Base-by-base conservation (phyloP, 1,140 invertebrate species). In the Drosophila repleta region DNA sequence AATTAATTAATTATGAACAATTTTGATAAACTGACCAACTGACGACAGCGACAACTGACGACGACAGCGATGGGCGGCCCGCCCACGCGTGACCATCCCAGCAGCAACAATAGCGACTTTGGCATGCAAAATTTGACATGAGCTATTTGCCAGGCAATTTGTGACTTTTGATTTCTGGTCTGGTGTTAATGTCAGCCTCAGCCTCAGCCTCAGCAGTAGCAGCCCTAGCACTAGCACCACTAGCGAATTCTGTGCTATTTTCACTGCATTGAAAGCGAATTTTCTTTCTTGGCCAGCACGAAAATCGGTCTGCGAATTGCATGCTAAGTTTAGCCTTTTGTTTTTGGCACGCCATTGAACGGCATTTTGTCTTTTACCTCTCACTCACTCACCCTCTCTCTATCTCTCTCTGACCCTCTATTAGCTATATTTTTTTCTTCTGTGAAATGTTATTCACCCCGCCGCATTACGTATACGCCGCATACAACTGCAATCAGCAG, bases 1-100 rank as follows among this genome's bases (percentile, higher is more conserved):
- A 88, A 88, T 88, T 88, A 88, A 88, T 88, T 88, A 88, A 88
- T 88, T 88, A 88, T 88, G 83, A 88, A 78, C 83, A 88, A 88
- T 88, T 88, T 83, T 88, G 83, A 88, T 88, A 89, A 88, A 83
- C 83, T 73, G 79, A 71, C 70, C 61, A 56, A 64, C 66, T 57
- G 49, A 45, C 61, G 61, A 71, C 67, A 65, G 51, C 60, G 43
- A 49, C 51, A 63, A 56, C 35, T 35, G 69, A 58, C 20, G 5
- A 60, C 20, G 45, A 49, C 43, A 26, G 58, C 43, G 52, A 29
- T 32, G 2, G 26, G 20, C 57, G 21, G 41, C 48, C 71, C 76
- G 77, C 81, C 81, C 81, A 85, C 81, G 68, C 73, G 57, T 66
- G 67, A 81, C 56, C 73, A 79, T 64, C 63, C 52, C 37, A 18